These are phyloP conservation scores for Acanthoscelides obtectus DNA, from an alignment of 2,888 invertebrate species.

Conservation along the genomic window DNA sequence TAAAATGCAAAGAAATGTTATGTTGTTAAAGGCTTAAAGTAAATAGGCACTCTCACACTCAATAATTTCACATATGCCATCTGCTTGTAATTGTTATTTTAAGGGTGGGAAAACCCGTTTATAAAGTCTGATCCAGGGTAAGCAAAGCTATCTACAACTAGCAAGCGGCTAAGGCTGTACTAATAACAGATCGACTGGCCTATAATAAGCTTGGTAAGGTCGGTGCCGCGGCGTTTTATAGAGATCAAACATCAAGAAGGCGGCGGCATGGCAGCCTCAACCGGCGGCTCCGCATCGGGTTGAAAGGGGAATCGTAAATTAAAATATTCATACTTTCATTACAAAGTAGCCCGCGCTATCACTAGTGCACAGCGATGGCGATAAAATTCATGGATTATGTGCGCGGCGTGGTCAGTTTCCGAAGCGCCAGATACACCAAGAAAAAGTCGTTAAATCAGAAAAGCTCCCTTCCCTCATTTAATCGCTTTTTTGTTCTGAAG, in stretches of 20 bases:
- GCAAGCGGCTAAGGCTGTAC: too few species aligned
- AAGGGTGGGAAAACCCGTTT: too few species aligned
- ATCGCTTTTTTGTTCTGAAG: neutral
- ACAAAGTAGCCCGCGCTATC: conserved; percentile 24
- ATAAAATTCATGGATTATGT: neutral
- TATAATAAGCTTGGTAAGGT: neutral
- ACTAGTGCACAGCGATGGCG: neutral
- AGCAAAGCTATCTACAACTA: too few species aligned
- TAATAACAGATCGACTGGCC: too few species aligned
- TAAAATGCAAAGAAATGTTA: too few species aligned
- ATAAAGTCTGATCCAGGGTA: too few species aligned
- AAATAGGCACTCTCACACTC: too few species aligned
- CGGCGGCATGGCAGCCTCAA: neutral
- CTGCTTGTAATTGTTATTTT: too few species aligned
- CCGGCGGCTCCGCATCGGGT: neutral
- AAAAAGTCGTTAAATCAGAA: neutral
- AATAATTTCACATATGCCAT: too few species aligned
- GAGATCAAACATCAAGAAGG: conserved; percentile 16
- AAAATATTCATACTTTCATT: conserved; percentile 35
- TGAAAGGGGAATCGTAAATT: conserved; percentile 34
- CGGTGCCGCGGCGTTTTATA: conserved; percentile 33
- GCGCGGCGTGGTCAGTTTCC: neutral
- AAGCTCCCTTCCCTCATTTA: neutral
- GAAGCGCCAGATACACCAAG: neutral
- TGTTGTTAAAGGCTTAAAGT: too few species aligned